Percentiles rank a stretch among this genome's conserved stretches.
phyloP scores from a whole-genome alignment of 2,113 vertebrate species.

The Scomber scombrus region DNA sequence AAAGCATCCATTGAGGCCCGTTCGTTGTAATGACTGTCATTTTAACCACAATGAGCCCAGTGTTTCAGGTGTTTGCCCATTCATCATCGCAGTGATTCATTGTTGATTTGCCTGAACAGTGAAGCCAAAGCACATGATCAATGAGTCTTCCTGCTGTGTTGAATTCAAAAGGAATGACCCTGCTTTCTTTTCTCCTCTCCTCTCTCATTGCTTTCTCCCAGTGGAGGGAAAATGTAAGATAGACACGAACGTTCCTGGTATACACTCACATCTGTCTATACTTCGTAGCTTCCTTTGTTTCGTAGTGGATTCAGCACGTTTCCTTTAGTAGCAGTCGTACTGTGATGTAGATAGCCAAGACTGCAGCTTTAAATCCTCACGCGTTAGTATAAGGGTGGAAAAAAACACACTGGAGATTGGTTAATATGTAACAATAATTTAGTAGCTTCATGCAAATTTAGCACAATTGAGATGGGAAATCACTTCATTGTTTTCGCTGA shows the following conservation, averaged over 20 bases:
- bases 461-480: conserved; percentile 34
- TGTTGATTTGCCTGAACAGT: conserved; percentile 71
- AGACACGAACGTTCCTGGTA: conserved; percentile 80
- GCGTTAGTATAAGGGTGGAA: conserved; percentile 75
- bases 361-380: conserved; percentile 77
- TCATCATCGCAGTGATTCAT: conserved; percentile 70
- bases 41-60: conserved; percentile 72
- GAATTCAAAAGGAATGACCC: conserved; percentile 82
- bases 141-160: conserved; percentile 77
- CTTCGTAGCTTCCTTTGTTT: conserved; percentile 74
- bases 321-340: conserved; percentile 73
- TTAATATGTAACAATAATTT: conserved; percentile 66
- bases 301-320: conserved; percentile 79
- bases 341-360: conserved; percentile 80
- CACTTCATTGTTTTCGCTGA: conserved; percentile 38
- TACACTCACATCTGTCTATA: conserved; percentile 80
- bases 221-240: conserved; percentile 86
- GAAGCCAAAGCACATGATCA: conserved; percentile 75
- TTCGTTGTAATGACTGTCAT: conserved; percentile 71
- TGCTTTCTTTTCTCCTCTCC: conserved; percentile 78
- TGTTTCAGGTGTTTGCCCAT: conserved; percentile 80
- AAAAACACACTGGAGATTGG: conserved; percentile 70
- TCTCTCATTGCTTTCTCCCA: conserved; percentile 82
- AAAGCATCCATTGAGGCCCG: conserved; percentile 62
- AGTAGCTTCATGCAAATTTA: conserved; percentile 39